Evolutionary conservation across 1,140 invertebrate genomes (phyloP).

Genomic region (Bursaphelenchus mucronatus): DNA sequence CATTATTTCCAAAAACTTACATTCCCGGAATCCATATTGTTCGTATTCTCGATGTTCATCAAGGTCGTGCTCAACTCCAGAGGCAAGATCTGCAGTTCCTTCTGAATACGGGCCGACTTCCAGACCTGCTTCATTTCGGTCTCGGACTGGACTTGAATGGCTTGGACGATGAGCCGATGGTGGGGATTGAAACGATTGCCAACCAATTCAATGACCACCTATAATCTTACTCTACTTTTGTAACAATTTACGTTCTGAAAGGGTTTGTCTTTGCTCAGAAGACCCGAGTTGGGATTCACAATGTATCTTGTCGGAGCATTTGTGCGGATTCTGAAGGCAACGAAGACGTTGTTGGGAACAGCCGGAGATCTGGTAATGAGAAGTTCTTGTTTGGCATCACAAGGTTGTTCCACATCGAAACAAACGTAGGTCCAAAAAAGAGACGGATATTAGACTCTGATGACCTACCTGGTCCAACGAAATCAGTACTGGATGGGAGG

Average conservation of each 20-base stretch:
- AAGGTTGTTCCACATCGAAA: slow-evolving; percentile 27
- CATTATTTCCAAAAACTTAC: background rate
- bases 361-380: slow-evolving; percentile 5
- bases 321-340: slow-evolving; percentile 26
- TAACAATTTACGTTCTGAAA: background rate
- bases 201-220: slow-evolving; percentile 22
- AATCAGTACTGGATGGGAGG: slow-evolving; percentile 10
- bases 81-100: slow-evolving; percentile 18
- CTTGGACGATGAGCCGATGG: slow-evolving; percentile 27
- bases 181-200: slow-evolving; percentile 32
- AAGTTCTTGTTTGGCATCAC: slow-evolving; percentile 26
- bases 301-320: slow-evolving; percentile 27
- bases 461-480: slow-evolving; percentile 16
- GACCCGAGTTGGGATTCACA: slow-evolving; percentile 19
- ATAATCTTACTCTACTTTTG: background rate
- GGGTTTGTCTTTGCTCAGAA: slow-evolving; percentile 16
- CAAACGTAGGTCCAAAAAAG: slow-evolving; percentile 25
- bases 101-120: slow-evolving; percentile 21
- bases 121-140: slow-evolving; percentile 21
- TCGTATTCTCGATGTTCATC: slow-evolving; percentile 20
- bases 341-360: slow-evolving; percentile 15
- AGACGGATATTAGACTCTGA: background rate
- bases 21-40: slow-evolving; percentile 11
- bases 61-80: slow-evolving; percentile 25
- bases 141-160: slow-evolving; percentile 13